Base-by-base conservation (phyloP, 2,113 vertebrate species). In the Grantiella picta region DNA sequence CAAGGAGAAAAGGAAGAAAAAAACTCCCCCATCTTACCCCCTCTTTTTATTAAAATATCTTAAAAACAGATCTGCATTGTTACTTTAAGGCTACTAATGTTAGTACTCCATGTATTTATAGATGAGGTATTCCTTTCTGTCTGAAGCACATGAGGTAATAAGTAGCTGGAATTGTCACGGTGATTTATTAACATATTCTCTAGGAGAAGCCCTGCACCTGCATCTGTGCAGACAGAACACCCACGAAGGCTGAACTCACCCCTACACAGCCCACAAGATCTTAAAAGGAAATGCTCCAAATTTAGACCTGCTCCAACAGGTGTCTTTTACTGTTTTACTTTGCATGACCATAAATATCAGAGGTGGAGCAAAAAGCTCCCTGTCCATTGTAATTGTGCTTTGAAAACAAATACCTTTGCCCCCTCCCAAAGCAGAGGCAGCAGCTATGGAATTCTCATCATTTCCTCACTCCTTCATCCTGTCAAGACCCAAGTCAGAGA, bases 101-200 rank as follows among this genome's bases (percentile, higher is more conserved):
- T 64, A 95, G 90, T 71, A 86, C 47, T 73, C 47, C 22, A 93
- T 93, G 76, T 90, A 95, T 94, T 96, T 95, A 90, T 79, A 91
- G 72, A 96, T 95, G 95, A 97, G 94, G 85, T 95, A 96, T 93
- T 96, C 95, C 82, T 96, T 95, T 97, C 85, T 95, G 94, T 94
- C 89, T 94, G 89, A 92, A 92, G 86, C 78, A 92, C 80, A 97
- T 97, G 96, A 97, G 94, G 96, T 97, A 97, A 97, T 97, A 96
- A 97, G 96, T 95, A 97, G 92, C 96, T 96, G 93, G 73, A 82
- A 95, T 95, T 97, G 97, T 97, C 97, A 92, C 11, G 24, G 91
- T 97, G 97, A 98, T 98, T 98, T 98, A 98, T 97, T 87, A 96
- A 97, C 97, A 97, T 97, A 98, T 98, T 97, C 98, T 97, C 92